Conservation (phyloP, 1,140 invertebrate genomes). For the Gonioctena quinquepunctata region DNA sequence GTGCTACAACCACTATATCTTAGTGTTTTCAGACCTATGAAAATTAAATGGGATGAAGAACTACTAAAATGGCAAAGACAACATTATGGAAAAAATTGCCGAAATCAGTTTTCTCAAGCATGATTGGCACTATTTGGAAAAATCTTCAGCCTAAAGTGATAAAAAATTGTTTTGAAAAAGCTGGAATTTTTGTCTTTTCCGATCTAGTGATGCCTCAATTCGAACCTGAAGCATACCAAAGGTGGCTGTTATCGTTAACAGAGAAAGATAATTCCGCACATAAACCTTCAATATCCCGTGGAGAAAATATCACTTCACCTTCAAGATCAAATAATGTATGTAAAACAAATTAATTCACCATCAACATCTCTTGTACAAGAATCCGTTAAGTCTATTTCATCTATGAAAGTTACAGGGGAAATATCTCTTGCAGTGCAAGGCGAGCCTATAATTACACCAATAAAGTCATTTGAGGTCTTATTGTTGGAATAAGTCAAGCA, state of each 20-base stretch:
- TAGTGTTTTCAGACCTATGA: slow-evolving; percentile 28
- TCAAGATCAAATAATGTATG: background rate
- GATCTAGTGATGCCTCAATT: background rate
- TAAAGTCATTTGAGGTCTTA: slow-evolving; percentile 5
- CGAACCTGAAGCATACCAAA: slow-evolving; percentile 1
- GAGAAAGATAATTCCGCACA: background rate
- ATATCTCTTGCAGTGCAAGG: background rate
- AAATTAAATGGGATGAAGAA: slow-evolving; percentile 23
- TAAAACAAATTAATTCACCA: background rate
- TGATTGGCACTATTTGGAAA: slow-evolving; percentile 2
- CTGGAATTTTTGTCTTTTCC: background rate
- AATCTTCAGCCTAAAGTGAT: background rate
- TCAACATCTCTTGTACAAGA: background rate
- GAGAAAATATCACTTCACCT: background rate
- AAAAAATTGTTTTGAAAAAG: slow-evolving; percentile 8
- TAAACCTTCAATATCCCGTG: background rate
- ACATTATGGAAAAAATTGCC: slow-evolving; percentile 4
- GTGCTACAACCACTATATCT: slow-evolving; percentile 51
- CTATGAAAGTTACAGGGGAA: background rate
- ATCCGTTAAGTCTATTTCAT: too few relatives aligned
- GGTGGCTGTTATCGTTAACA: background rate
- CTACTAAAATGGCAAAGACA: slow-evolving; percentile 8
- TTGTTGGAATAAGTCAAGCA: slow-evolving; percentile 9
- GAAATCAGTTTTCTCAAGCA: slow-evolving; percentile 3
- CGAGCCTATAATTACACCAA: background rate